Evolutionary conservation across 2,888 invertebrate species (phyloP).

Genomic region (Sarcophaga variegata): DNA sequence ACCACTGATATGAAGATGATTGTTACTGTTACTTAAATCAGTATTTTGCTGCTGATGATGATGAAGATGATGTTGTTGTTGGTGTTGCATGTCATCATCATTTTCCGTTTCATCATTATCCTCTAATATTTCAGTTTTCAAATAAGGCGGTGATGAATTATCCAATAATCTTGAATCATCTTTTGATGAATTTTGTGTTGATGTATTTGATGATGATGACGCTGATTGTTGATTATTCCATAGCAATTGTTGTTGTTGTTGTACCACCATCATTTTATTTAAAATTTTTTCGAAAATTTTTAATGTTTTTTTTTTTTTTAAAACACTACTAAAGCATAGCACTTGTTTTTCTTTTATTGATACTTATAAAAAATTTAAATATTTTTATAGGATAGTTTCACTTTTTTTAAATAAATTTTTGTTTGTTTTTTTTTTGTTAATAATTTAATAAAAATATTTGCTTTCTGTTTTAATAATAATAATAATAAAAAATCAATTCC

Average conservation of each 20-base stretch:
- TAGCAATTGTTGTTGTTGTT: conserved; percentile 78
- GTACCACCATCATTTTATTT: conserved; percentile 76
- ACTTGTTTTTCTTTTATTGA: neutral
- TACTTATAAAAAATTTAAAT: conserved; percentile 6
- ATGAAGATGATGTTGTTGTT: conserved; percentile 38
- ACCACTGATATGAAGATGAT: conserved; percentile 33
- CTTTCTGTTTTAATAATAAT: conserved; percentile 26
- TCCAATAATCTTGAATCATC: conserved; percentile 71
- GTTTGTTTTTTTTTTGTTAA: neutral
- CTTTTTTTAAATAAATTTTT: neutral
- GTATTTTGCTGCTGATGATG: conserved; percentile 11
- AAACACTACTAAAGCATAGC: neutral
- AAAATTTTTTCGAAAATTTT: neutral
- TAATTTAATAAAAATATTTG: conserved; percentile 24
- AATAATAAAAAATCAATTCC: no score
- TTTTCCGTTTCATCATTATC: conserved; percentile 38
- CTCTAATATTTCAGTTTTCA: conserved; percentile 59
- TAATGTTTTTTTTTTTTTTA: conserved; percentile 14
- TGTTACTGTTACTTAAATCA: neutral
- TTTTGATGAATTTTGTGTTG: conserved; percentile 56
- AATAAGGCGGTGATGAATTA: conserved; percentile 58
- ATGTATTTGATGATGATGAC: conserved; percentile 34
- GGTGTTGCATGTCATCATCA: neutral
- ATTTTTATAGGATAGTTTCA: conserved; percentile 11
- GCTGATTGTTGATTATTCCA: conserved; percentile 72